Conservation (phyloP, 1,140 invertebrate species). For the Metaphire vulgaris region DNA sequence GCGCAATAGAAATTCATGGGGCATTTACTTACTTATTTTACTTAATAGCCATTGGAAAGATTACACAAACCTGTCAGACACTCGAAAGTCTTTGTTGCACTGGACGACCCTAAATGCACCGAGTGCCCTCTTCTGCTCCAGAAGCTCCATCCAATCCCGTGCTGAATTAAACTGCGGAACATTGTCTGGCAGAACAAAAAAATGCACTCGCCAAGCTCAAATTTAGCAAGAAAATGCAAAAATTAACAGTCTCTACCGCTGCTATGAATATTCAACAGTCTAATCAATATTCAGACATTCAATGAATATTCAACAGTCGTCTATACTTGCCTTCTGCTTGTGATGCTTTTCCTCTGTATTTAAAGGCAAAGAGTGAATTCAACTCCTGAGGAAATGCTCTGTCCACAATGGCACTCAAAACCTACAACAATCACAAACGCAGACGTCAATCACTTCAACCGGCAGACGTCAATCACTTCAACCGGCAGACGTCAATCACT, state of each 20-base stretch:
- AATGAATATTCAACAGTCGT: too few relatives aligned
- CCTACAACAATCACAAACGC: not conserved
- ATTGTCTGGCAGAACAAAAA: too few relatives aligned
- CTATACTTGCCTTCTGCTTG: too few relatives aligned
- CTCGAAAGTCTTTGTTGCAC: not conserved
- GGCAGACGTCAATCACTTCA: too few relatives aligned
- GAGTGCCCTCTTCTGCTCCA: not conserved
- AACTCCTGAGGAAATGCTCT: not conserved
- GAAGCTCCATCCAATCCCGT: not conserved
- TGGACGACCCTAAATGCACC: not conserved
- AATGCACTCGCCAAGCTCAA: too few relatives aligned
- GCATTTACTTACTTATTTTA: not conserved
- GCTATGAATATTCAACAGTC: too few relatives aligned
- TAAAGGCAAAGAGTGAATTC: not conserved
- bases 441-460: too few relatives aligned
- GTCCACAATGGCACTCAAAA: not conserved
- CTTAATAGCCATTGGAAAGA: not conserved
- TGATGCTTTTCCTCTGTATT: not conserved
- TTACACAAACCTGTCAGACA: not conserved
- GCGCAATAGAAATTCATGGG: too few relatives aligned
- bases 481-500: too few relatives aligned
- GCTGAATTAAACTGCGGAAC: not conserved
- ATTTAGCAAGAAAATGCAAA: too few relatives aligned
- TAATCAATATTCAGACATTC: too few relatives aligned
- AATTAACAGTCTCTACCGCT: too few relatives aligned